Evolutionary conservation across 2,888 invertebrate genomes (phyloP), one percentile per base, ranked within the genome.

Genomic region (Geophilus truncorum): DNA sequence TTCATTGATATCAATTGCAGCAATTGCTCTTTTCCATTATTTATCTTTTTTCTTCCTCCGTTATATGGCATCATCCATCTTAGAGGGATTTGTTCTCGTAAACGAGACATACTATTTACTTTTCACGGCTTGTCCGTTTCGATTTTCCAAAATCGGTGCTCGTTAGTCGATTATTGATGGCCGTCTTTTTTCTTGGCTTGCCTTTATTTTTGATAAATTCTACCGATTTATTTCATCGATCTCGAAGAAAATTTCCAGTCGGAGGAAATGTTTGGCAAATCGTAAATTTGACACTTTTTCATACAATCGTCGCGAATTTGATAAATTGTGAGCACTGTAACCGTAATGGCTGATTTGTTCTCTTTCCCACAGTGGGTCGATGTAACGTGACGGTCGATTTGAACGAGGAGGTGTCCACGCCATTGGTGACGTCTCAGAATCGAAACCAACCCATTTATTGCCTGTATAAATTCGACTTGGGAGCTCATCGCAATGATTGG

Each of bases 331-430:
- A 25, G 28, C 18, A n/a, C n/a, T 51, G 21, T n/a, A 70, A 25
- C 28, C 12, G 70, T 70, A 70, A 70, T 70, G 70, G 70, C 70
- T 70, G 70, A 70, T 70, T 51, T 51, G 51, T 51, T 51, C 51
- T 18, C 70, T 25, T 70, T 70, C n/a, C n/a, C n/a, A 15, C 70
- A 70, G 70, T 70, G 23, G 95, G 94, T 88, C 94, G 95, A 86
- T 96, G 96, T 89, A 96, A 96, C 89, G 95, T 95, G 88, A 96
- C 96, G 12, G 95, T 96, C 84, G 95, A 95, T 86, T 94, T 96
- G 83, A 95, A 95, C 88, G 95, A 96, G 86, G 95, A 95, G 86
- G 94, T 96, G 77, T 92, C 94, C 23, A 94, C 94, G 83, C 96
- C 96, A 32, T 93, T 94, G 84, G 92, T 96, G 87, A 94, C 92